A percentile compares a stretch with the other conserved stretches of the same genome.
Evolutionary conservation across 2,888 invertebrate genomes (phyloP).

Genomic region (Ophion slaviceki): DNA sequence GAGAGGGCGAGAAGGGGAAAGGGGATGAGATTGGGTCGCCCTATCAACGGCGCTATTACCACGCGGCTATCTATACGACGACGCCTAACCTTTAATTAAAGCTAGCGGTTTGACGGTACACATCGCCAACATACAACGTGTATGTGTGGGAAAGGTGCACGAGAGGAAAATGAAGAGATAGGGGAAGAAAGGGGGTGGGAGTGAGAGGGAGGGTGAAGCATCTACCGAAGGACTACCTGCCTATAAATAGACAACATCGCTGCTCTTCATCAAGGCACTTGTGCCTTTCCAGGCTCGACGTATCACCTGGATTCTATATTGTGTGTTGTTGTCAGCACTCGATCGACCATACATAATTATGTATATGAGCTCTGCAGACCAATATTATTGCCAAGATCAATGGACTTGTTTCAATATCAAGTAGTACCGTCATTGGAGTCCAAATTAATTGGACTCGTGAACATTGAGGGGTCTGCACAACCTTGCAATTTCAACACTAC

Average conservation of each 20-base stretch:
- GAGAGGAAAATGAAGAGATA: background rate
- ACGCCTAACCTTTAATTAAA: constrained; percentile 62
- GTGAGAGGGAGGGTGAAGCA: background rate
- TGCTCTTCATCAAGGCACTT: constrained; percentile 55
- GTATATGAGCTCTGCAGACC: background rate
- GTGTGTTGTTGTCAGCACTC: constrained; percentile 24
- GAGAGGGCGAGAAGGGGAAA: constrained; percentile 17
- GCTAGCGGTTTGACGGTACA: constrained; percentile 54
- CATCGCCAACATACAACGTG: constrained; percentile 19
- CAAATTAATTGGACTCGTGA: too few relatives aligned
- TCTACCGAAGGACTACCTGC: constrained; percentile 52
- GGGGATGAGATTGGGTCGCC: constrained; percentile 19
- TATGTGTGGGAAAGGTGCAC: constrained; percentile 12
- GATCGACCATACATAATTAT: constrained; percentile 14
- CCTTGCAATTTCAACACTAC: too few relatives aligned
- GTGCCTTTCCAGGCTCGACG: constrained; percentile 60
- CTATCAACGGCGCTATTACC: constrained; percentile 35
- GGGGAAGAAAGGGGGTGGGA: background rate
- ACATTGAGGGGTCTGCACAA: too few relatives aligned
- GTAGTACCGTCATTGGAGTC: background rate
- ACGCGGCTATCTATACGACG: constrained; percentile 51
- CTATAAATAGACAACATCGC: constrained; percentile 61
- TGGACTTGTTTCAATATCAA: constrained; percentile 3
- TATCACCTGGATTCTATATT: constrained; percentile 29
- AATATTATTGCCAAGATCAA: constrained; percentile 30